Conservation (phyloP, 2,888 invertebrate genomes). For the Drosophila phalerata region DNA sequence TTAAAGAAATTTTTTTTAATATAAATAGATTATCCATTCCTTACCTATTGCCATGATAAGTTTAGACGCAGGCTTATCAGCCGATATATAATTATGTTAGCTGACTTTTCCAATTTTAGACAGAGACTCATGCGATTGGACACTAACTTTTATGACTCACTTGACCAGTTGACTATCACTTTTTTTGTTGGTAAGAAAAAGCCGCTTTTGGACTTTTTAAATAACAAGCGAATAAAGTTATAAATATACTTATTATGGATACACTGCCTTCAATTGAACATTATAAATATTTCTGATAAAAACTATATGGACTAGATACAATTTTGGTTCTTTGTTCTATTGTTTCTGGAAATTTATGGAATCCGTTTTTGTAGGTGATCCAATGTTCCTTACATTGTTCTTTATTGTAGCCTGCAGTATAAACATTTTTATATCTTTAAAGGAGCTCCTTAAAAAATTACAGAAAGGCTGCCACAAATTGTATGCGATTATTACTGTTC, state of each 20-base stretch:
- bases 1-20: not conserved
- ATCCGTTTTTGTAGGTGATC: not conserved
- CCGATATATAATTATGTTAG: not conserved
- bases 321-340: not conserved
- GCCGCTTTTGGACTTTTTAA: not conserved
- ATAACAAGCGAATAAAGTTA: conserved; percentile 39
- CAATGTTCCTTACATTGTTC: not conserved
- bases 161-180: not conserved
- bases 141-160: conserved; percentile 30
- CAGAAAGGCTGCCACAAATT: not conserved
- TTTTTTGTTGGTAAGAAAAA: conserved; percentile 6
- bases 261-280: conserved; percentile 12
- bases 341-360: not conserved
- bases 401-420: not conserved
- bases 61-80: conserved; percentile 27
- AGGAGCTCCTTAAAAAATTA: not conserved
- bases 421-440: not conserved
- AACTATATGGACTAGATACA: conserved; percentile 26
- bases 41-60: not conserved
- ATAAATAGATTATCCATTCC: conserved; percentile 1
- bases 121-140: conserved; percentile 12
- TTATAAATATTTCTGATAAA: conserved; percentile 36
- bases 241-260: conserved; percentile 20
- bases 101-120: conserved; percentile 30
- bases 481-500: not conserved